phyloP scores from a whole-genome alignment of 2,113 vertebrate species.

The Potamarius usumacintae region DNA sequence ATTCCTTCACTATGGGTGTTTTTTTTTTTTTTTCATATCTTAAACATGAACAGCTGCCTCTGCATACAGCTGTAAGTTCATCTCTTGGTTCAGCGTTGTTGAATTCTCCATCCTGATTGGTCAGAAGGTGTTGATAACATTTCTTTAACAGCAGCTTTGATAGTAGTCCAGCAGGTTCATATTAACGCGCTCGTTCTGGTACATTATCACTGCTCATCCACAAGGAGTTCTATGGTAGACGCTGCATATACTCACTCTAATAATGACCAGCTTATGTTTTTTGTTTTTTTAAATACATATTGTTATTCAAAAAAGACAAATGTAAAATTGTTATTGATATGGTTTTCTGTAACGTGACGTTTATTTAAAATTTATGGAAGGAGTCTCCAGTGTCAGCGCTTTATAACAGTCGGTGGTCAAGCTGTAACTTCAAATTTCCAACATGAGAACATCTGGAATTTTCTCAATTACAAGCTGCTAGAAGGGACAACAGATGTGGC shows the following conservation, averaged over 20 bases:
- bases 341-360: not conserved
- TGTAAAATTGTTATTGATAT: not conserved
- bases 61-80: not conserved
- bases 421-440: not conserved
- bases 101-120: not conserved
- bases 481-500: not conserved
- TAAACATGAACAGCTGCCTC: not conserved
- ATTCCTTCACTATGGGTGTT: slow-evolving; percentile 26
- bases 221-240: not conserved
- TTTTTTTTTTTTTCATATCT: slow-evolving; percentile 28
- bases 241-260: not conserved
- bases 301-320: too few relatives aligned
- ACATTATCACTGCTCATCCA: not conserved
- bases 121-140: not conserved
- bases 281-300: too few relatives aligned
- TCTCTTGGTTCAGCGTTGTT: not conserved
- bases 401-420: too few relatives aligned
- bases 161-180: not conserved
- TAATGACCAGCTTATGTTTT: not conserved
- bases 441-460: not conserved
- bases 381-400: too few relatives aligned
- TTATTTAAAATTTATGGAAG: too few relatives aligned
- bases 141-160: not conserved
- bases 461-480: not conserved
- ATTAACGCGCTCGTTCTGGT: not conserved